These are phyloP conservation scores for Dinothrombium tinctorium DNA, from an alignment of 1,140 invertebrate genomes.

Conservation along the genomic window DNA sequence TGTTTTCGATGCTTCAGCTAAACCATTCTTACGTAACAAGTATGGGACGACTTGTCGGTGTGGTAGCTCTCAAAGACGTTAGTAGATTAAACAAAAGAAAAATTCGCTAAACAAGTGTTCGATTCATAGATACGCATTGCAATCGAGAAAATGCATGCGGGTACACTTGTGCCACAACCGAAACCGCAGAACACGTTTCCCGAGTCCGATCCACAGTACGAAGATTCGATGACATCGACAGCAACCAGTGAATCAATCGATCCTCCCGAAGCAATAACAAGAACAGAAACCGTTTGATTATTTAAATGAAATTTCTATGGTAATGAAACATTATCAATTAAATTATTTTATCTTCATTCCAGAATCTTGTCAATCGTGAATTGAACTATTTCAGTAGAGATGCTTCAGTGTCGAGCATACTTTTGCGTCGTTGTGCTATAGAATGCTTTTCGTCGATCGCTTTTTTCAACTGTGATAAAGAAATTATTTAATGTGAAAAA, in stretches of 20 bases:
- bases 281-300: no score
- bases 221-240: slow-evolving; percentile 11
- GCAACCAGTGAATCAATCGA: slow-evolving; percentile 11
- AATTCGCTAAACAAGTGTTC: neutral
- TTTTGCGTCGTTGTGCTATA: no score
- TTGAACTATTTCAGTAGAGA: no score
- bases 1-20: slow-evolving; percentile 88
- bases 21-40: slow-evolving; percentile 95
- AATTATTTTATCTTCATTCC: no score
- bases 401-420: no score
- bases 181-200: neutral
- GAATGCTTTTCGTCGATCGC: no score
- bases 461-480: no score
- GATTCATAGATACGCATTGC: slow-evolving; percentile 7
- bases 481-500: no score
- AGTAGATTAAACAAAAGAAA: slow-evolving; percentile 9
- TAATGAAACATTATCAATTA: no score
- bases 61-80: slow-evolving; percentile 86
- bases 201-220: slow-evolving; percentile 8
- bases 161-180: slow-evolving; percentile 3
- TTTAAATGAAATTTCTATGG: no score
- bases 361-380: no score
- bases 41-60: slow-evolving; percentile 77
- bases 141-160: slow-evolving; percentile 12
- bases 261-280: no score